Evolutionary conservation across 2,113 vertebrate species (phyloP).

Genomic region (Mobula birostris): DNA sequence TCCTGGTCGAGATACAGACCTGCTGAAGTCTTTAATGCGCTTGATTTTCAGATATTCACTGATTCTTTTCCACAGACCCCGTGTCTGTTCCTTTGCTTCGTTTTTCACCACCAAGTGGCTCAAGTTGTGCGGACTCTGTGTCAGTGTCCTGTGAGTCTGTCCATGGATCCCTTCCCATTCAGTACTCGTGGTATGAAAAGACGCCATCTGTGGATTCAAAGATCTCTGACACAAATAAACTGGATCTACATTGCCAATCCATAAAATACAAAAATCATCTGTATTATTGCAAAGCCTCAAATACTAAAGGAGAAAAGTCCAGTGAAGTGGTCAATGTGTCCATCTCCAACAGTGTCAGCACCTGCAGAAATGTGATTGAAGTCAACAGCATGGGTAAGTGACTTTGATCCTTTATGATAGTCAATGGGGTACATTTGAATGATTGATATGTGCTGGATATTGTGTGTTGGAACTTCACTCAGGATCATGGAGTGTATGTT

Average conservation of each 20-base stretch:
- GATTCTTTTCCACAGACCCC: not conserved
- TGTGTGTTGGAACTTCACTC: no score
- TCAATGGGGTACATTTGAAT: no score
- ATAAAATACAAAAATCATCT: not conserved
- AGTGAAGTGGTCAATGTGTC: not conserved
- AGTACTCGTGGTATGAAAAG: not conserved
- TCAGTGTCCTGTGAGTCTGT: not conserved
- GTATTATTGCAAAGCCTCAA: slow-evolving; percentile 11
- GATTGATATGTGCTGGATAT: no score
- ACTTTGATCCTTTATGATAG: no score
- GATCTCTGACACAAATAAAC: not conserved
- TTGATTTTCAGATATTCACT: not conserved
- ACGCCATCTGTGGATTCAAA: not conserved
- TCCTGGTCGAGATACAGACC: not conserved
- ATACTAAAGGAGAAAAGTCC: not conserved
- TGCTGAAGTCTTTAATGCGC: no score
- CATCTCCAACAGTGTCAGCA: no score
- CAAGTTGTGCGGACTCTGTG: not conserved
- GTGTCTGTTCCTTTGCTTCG: not conserved
- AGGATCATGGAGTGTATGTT: no score
- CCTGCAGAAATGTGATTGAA: no score
- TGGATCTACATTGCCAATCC: not conserved
- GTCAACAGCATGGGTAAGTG: no score
- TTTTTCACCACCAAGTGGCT: not conserved
- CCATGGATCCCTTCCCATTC: not conserved